A percentile compares a stretch with the other conserved stretches of the same genome.
phyloP scores from a whole-genome alignment of 2,113 vertebrate species.

The Salvelinus alpinus region DNA sequence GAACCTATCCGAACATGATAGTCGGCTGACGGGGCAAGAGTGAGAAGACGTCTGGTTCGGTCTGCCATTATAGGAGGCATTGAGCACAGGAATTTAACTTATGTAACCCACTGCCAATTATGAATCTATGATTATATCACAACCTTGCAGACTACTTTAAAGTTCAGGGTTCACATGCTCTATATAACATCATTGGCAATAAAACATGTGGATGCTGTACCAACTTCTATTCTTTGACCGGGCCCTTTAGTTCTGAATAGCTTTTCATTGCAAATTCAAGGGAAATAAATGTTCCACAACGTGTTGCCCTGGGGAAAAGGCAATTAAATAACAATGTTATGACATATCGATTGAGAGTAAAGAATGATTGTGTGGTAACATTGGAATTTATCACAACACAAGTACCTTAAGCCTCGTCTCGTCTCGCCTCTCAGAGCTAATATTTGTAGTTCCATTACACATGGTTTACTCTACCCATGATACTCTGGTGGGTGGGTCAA shows the following conservation, averaged over 20 bases:
- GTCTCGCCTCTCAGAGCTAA: slow-evolving; percentile 30
- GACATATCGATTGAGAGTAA: too few relatives aligned
- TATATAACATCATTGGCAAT: slow-evolving; percentile 29
- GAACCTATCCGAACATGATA: slow-evolving; percentile 64
- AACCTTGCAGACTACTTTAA: slow-evolving; percentile 50
- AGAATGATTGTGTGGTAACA: not conserved
- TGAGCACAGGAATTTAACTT: slow-evolving; percentile 66
- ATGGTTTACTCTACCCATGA: slow-evolving; percentile 56
- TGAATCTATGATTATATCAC: slow-evolving; percentile 55
- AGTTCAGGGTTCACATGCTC: slow-evolving; percentile 36
- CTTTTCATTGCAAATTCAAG: not conserved
- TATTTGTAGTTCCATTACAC: slow-evolving; percentile 54
- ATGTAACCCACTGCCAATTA: slow-evolving; percentile 63
- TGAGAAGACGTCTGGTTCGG: slow-evolving; percentile 42
- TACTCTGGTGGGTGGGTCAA: slow-evolving; percentile 54
- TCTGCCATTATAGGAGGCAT: slow-evolving; percentile 61
- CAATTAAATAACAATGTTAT: too few relatives aligned
- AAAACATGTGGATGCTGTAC: not conserved
- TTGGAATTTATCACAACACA: too few relatives aligned
- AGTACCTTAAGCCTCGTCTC: too few relatives aligned
- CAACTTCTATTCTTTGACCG: not conserved
- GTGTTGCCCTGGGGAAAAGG: too few relatives aligned
- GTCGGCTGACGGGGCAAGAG: slow-evolving; percentile 20
- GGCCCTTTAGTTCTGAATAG: not conserved
- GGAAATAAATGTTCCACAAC: not conserved